Base-by-base conservation (phyloP, 2,888 invertebrate genomes). In the Melanargia galathea region DNA sequence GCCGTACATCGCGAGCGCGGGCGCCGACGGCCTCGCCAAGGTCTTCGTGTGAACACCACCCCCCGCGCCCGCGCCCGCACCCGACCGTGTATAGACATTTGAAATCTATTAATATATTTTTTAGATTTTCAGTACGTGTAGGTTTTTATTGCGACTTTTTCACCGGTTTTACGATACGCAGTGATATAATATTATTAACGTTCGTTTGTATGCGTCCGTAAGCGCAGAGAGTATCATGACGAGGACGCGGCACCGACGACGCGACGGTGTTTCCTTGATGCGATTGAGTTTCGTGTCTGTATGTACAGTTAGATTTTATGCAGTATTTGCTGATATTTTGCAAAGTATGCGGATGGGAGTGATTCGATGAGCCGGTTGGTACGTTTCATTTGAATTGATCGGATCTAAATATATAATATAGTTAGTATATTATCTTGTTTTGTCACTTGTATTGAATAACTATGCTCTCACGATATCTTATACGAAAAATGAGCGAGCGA, bases 11-110 rank as follows among this genome's bases (percentile, higher is more conserved):
- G 99, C 99, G 73, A 98, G 98, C 91, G 99, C 99, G 71, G 99
- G 99, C 77, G 99, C 99, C 73, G 99, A 99, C 93, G 98, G 97
- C 66, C 94, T 99, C 83, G 99, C 98, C 82, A 99, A 99, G 93
- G 99, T 99, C 84, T 99, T 98, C 93, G 97, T 97, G 87, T 97
- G 87, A 90, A 71, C 72, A 30, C 11, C 56, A 30, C 54, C 20
- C 24, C 38, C 38, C 26, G 18, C 38, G 49, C 33, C 48, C 11
- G 71, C 72, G 30, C 11, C 56, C 35, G 49, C 20, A n/a, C 45
- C 38, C 35, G 24, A 18, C 82, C 87, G 87, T 89, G 89, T 90
- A 90, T 90, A 89, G 90, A 90, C 90, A 84, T 90, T 89, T 86
- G 84, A 88, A 88, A 89, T 89, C 87, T 89, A 87, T 87, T 88